Evolutionary conservation across 2,113 vertebrate genomes (phyloP).

Genomic region (Okapia johnstoni): DNA sequence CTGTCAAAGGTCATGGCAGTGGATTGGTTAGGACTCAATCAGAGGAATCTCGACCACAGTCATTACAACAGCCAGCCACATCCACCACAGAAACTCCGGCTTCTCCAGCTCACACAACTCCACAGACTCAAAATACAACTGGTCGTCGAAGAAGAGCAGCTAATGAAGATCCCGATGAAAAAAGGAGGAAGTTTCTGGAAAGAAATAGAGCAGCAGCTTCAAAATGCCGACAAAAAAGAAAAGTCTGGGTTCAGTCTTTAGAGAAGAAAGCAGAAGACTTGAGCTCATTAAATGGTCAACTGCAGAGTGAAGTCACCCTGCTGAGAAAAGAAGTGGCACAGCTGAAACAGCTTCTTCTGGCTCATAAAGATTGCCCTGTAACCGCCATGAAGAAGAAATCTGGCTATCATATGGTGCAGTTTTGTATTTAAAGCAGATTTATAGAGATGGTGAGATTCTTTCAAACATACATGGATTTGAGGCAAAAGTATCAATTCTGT

Average conservation of each 20-base stretch:
- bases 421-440: conserved; percentile 20
- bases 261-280: conserved; percentile 97
- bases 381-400: conserved; percentile 99
- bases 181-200: conserved; percentile 97
- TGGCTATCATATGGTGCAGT: conserved; percentile 88
- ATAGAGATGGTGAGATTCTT: not conserved
- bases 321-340: conserved; percentile 99
- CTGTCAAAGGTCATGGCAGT: conserved; percentile 87
- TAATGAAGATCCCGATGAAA: conserved; percentile 97
- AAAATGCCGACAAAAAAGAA: conserved; percentile 96
- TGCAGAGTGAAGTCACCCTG: conserved; percentile 99
- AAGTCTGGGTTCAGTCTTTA: conserved; percentile 98
- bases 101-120: conserved; percentile 90
- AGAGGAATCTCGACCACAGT: conserved; percentile 89
- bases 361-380: conserved; percentile 99
- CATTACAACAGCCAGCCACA: conserved; percentile 96
- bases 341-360: conserved; percentile 99
- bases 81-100: conserved; percentile 98
- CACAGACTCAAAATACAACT: conserved; percentile 91
- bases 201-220: conserved; percentile 96
- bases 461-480: conserved; percentile 17
- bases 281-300: conserved; percentile 91
- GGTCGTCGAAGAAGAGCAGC: conserved; percentile 95
- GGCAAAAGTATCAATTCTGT: not conserved
- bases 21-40: conserved; percentile 83